Percentiles rank a stretch among this genome's conserved stretches.
Conservation (phyloP, 2,888 invertebrate genomes). For the Drosophila anceps region DNA sequence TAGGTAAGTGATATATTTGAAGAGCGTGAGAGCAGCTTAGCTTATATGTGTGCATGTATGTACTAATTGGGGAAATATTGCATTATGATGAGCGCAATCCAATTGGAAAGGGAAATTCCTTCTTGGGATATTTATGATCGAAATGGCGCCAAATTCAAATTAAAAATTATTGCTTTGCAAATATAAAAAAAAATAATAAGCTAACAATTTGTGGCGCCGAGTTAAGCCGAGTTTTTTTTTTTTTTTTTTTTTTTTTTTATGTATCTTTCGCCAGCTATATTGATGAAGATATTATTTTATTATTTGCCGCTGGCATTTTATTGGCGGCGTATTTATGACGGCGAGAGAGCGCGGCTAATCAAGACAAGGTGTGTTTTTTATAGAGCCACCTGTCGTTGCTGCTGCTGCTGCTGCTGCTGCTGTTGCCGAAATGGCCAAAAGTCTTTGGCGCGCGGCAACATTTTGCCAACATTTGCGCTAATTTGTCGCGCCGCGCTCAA, state of each 20-base stretch:
- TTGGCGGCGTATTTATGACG: conserved; percentile 29
- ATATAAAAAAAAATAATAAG: neutral
- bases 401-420: neutral
- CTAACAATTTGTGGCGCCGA: neutral
- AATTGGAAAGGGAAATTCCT: neutral
- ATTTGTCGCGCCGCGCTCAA: conserved; percentile 76
- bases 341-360: conserved; percentile 32
- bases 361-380: conserved; percentile 64
- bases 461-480: conserved; percentile 53
- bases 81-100: neutral
- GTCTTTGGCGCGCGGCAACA: conserved; percentile 45
- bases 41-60: too few relatives aligned
- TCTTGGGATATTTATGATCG: neutral
- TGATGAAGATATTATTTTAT: conserved; percentile 6
- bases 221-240: neutral
- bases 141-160: neutral
- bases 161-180: too few relatives aligned
- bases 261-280: conserved; percentile 1
- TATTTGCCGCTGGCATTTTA: neutral
- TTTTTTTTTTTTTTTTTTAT: neutral
- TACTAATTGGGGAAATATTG: neutral
- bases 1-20: neutral
- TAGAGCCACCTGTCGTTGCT: conserved; percentile 49
- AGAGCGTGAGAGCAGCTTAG: neutral
- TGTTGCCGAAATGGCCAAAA: conserved; percentile 2